Percentiles rank a stretch among this genome's conserved stretches.
Conservation (phyloP, 2,797 vertebrate genomes). For the Yasuhikotakia modesta region DNA sequence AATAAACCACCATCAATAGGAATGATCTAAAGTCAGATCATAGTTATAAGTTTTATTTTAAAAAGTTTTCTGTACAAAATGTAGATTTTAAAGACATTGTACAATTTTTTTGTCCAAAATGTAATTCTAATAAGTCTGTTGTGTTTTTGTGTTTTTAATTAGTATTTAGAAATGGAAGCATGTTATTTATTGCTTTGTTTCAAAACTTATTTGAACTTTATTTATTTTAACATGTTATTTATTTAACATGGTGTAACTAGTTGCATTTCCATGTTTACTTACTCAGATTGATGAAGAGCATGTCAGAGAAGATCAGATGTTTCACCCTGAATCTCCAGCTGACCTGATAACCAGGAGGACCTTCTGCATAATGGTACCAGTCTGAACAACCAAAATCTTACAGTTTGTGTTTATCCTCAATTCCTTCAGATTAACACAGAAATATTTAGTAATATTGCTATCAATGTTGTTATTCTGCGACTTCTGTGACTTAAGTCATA, state of each 20-base stretch:
- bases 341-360: constrained; percentile 91
- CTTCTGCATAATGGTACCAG: constrained; percentile 85
- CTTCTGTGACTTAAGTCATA: background rate
- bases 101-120: background rate
- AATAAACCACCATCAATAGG: too few relatives aligned
- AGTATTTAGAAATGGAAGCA: constrained; percentile 75
- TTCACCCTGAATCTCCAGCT: constrained; percentile 89
- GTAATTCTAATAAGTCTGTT: background rate
- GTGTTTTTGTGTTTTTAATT: constrained; percentile 31
- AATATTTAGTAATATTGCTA: background rate
- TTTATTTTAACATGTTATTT: background rate
- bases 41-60: too few relatives aligned
- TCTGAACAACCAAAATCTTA: background rate
- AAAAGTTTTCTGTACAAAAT: too few relatives aligned
- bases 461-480: constrained; percentile 3
- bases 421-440: background rate
- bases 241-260: background rate
- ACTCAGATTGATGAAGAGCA: constrained; percentile 80
- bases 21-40: too few relatives aligned
- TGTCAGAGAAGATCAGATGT: constrained; percentile 89
- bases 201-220: background rate
- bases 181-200: background rate
- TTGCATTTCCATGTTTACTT: background rate
- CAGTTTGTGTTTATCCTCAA: background rate
- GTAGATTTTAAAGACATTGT: background rate